Base-by-base conservation (phyloP, 2,888 invertebrate species). In the Erebia ligea region DNA sequence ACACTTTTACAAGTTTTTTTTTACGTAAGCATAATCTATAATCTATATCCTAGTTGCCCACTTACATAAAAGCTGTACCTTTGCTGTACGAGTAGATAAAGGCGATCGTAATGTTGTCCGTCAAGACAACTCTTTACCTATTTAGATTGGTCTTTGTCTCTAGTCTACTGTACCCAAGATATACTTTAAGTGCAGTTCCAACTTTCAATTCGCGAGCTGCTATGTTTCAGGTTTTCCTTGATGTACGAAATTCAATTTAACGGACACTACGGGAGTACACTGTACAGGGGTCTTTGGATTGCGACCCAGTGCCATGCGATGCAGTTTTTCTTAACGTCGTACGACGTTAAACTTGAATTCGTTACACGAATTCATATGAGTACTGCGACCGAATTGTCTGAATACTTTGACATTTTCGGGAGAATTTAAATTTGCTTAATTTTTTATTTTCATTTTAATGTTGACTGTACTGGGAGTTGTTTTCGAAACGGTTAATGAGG, bases 291-390 rank as follows among this genome's bases (percentile, higher is more conserved):
- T 72, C 67, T 70, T 74, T 68, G 70, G 62, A 70, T 62, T 68
- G 73, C 71, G 70, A 72, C 64, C 73, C 68, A 72, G 59, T 73
- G 68, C 58, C 67, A 71, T 76, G 75, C 76, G 75, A 81, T 83
- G 34, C 34, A 34, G 34, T 74, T 76, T 75, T 84, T 82, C 80
- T 81, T 69, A 81, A 80, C 82, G 82, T 84, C 84, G 82, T 81
- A 83, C 86, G 85, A 86, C 85, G 84, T 85, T 88, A 87, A 90
- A 88, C 88, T 88, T 88, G 90, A 90, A 90, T 91, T 90, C 88
- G 89, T 91, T 91, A 89, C 86, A 83, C 85, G 82, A 86, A 81
- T 82, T 81, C 78, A 78, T 84, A 80, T 77, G 73, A 69, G 17
- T 79, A 86, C 80, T 76, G 57, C 73, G 78, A 73, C 73, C 61